Conservation (phyloP, 2,113 vertebrate genomes). For the Nematolebias whitei region DNA sequence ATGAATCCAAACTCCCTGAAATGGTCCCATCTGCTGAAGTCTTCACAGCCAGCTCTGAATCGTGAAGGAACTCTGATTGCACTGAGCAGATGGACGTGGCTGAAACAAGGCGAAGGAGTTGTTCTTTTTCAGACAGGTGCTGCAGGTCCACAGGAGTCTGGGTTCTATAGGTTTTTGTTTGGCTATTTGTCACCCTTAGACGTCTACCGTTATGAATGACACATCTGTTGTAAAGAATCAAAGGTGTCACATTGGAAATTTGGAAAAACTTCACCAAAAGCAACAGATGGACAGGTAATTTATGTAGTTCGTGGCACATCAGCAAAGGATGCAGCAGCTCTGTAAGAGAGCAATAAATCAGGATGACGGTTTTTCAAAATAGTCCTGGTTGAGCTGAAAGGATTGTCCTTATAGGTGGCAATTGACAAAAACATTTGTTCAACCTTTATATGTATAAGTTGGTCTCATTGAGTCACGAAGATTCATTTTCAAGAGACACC, state of each 20-base stretch:
- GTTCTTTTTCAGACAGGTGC: conserved; percentile 14
- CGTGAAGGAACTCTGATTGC: conserved; percentile 11
- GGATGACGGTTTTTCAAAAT: too few species aligned
- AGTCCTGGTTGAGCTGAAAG: neutral
- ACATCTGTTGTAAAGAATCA: conserved; percentile 4
- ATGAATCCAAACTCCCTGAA: conserved; percentile 29
- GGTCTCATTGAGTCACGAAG: too few species aligned
- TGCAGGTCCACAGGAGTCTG: neutral
- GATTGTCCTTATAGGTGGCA: neutral
- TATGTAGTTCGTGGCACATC: neutral
- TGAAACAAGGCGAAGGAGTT: neutral
- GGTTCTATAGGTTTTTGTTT: neutral
- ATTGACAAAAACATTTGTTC: too few species aligned
- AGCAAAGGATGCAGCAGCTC: neutral
- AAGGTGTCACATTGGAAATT: neutral
- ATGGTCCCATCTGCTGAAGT: conserved; percentile 23
- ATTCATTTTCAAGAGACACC: too few species aligned
- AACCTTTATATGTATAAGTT: too few species aligned
- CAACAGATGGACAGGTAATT: conserved; percentile 11
- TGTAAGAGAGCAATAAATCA: neutral
- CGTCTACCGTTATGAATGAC: neutral
- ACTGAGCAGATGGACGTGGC: conserved; percentile 28
- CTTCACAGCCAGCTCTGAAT: conserved; percentile 10
- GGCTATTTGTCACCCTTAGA: conserved; percentile 1
- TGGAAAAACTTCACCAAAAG: neutral